A percentile compares a stretch with the other conserved stretches of the same genome.
These are phyloP conservation scores for Sipha maydis DNA, from an alignment of 2,888 invertebrate species.

Conservation along the genomic window DNA sequence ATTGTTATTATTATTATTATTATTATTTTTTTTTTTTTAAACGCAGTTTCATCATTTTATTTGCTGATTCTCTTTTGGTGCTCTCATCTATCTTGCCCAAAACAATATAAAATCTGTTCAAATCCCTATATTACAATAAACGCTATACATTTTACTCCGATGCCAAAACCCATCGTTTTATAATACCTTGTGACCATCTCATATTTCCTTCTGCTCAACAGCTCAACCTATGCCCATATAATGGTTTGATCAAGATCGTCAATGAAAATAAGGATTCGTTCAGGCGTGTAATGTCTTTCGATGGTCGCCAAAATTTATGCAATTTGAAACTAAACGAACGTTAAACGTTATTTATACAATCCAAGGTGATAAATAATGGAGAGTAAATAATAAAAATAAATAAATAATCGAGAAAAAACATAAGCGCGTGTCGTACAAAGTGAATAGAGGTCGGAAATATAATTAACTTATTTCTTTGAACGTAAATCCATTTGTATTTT, in stretches of 20 bases:
- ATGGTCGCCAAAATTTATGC: background rate
- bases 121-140: constrained; percentile 56
- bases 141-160: constrained; percentile 29
- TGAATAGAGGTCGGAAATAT: constrained; percentile 43
- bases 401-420: too few species aligned
- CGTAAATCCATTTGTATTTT: constrained; percentile 37
- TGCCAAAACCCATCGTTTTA: background rate
- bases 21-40: constrained; percentile 47
- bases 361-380: constrained; percentile 27
- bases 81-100: constrained; percentile 30
- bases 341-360: background rate
- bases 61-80: constrained; percentile 48
- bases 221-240: too few species aligned
- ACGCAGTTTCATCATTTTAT: constrained; percentile 61
- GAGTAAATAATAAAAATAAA: background rate
- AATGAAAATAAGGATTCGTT: constrained; percentile 1
- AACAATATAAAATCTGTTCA: constrained; percentile 55
- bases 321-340: constrained; percentile 10
- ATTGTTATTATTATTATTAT: constrained; percentile 47
- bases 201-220: background rate
- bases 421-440: constrained; percentile 22
- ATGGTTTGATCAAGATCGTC: background rate
- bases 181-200: background rate
- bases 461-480: background rate
- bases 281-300: background rate